Percentiles rank a stretch among this genome's conserved stretches.
Evolutionary conservation across 2,888 invertebrate genomes (phyloP).

Genomic region (Junonia oenone): DNA sequence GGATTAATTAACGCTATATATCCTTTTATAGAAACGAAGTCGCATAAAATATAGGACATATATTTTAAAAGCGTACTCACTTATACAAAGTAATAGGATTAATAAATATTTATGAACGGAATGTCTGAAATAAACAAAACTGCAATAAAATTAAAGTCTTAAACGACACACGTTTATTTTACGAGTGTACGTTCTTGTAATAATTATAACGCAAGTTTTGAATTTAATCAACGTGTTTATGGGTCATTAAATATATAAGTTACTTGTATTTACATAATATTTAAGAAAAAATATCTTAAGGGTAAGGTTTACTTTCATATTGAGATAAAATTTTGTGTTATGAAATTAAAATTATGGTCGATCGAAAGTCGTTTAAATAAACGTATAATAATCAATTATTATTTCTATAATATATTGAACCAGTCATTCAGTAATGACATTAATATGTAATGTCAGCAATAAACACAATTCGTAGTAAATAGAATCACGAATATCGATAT

Average conservation of each 20-base stretch:
- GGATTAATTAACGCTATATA: neutral
- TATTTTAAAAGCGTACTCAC: neutral
- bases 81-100: neutral
- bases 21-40: neutral
- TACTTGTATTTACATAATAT: no score
- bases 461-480: slow-evolving; percentile 29
- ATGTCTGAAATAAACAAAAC: neutral
- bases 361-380: no score
- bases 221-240: neutral
- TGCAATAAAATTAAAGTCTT: neutral
- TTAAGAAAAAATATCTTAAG: no score
- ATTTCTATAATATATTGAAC: neutral
- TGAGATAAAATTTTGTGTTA: no score
- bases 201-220: neutral
- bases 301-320: no score
- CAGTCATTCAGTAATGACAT: slow-evolving; percentile 9
- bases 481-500: slow-evolving; percentile 37
- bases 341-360: no score
- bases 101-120: neutral
- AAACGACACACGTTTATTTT: neutral
- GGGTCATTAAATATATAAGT: no score
- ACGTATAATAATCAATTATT: no score
- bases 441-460: slow-evolving; percentile 25
- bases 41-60: neutral
- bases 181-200: neutral